Conservation (phyloP, 2,113 vertebrate species). For the Salvator merianae region DNA sequence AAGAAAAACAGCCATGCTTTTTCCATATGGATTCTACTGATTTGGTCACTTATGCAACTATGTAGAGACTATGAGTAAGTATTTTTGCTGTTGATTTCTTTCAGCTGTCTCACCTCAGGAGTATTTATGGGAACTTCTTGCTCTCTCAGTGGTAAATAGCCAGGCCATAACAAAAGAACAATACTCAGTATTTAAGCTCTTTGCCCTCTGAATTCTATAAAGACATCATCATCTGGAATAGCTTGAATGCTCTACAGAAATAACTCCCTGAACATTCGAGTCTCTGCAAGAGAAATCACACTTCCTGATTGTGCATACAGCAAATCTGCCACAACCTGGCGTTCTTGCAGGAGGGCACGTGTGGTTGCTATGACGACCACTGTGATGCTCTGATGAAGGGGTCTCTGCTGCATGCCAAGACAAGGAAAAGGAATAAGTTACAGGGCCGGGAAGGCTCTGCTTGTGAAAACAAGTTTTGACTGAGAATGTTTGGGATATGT, state of each 20-base stretch:
- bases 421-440: slow-evolving; percentile 15
- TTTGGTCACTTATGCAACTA: no score
- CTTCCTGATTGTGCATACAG: slow-evolving; percentile 29
- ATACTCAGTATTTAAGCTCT: neutral
- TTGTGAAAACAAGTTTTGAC: neutral
- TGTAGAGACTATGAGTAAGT: no score
- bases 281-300: slow-evolving; percentile 51
- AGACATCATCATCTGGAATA: neutral
- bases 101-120: neutral
- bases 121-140: neutral
- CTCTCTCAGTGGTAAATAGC: neutral
- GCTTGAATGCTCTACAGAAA: slow-evolving; percentile 28
- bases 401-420: neutral
- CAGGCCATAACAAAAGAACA: neutral
- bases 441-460: neutral
- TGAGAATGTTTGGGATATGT: slow-evolving; percentile 1
- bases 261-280: slow-evolving; percentile 26
- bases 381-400: neutral
- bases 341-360: neutral
- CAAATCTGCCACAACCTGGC: slow-evolving; percentile 41
- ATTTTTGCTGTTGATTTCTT: neutral
- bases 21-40: no score
- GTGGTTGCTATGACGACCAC: slow-evolving; percentile 45
- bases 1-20: no score
- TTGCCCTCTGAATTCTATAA: neutral